Evolutionary conservation across 2,888 invertebrate species (phyloP).

Genomic region (Amphipyra tragopoginis): DNA sequence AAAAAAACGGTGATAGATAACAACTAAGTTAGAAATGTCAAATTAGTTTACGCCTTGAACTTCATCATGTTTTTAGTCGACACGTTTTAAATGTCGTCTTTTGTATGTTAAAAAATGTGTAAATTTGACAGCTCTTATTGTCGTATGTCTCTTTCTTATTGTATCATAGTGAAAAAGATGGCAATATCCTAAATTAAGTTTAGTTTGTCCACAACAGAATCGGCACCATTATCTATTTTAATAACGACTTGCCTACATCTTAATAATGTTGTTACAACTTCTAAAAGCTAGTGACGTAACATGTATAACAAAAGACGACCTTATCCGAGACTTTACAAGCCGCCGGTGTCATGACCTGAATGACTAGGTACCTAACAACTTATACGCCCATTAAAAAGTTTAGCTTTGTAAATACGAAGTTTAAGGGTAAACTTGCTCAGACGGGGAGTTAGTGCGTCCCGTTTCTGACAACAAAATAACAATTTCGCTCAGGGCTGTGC

Average conservation of each 20-base stretch:
- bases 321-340: slow-evolving; percentile 36
- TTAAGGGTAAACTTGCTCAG: slow-evolving; percentile 52
- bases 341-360: slow-evolving; percentile 32
- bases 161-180: too few relatives aligned
- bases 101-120: too few relatives aligned
- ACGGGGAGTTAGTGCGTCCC: slow-evolving; percentile 37
- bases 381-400: slow-evolving; percentile 65
- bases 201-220: too few relatives aligned
- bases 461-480: slow-evolving; percentile 41
- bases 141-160: too few relatives aligned
- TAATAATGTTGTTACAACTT: slow-evolving; percentile 1
- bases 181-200: too few relatives aligned
- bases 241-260: not conserved
- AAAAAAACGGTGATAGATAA: too few relatives aligned
- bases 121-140: too few relatives aligned
- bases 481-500: slow-evolving; percentile 29
- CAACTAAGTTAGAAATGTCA: too few relatives aligned
- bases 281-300: slow-evolving; percentile 21
- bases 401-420: slow-evolving; percentile 59
- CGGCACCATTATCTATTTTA: slow-evolving; percentile 1
- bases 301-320: slow-evolving; percentile 30
- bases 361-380: slow-evolving; percentile 47
- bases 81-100: too few relatives aligned
- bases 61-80: too few relatives aligned
- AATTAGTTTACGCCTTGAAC: too few relatives aligned